phyloP scores from a whole-genome alignment of 2,113 vertebrate genomes.

The Ginglymostoma cirratum region DNA sequence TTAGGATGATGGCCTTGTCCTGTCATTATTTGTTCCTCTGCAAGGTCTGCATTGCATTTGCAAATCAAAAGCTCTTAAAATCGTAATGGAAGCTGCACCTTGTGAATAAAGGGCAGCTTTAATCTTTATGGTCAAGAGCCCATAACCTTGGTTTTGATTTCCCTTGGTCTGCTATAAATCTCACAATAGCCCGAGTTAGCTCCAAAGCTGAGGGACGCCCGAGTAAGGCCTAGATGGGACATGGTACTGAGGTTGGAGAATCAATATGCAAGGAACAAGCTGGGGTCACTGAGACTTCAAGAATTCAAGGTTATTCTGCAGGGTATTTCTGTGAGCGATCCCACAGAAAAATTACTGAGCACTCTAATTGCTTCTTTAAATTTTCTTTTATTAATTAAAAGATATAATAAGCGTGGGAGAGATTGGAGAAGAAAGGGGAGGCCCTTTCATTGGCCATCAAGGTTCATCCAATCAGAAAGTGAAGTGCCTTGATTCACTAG shows the following conservation, averaged over 20 bases:
- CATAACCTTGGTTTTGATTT: background rate
- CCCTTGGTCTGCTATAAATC: background rate
- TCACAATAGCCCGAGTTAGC: background rate
- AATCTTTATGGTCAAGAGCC: background rate
- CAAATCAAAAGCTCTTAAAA: conserved; percentile 20
- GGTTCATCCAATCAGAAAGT: background rate
- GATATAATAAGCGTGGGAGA: background rate
- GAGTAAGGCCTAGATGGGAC: background rate
- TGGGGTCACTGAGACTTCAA: background rate
- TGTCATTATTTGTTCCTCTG: background rate
- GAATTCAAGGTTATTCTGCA: background rate
- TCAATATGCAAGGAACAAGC: background rate
- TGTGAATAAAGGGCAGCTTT: background rate
- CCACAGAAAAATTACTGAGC: background rate
- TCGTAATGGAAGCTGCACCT: background rate
- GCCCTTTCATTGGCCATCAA: background rate
- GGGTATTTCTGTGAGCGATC: background rate
- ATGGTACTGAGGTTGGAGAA: background rate
- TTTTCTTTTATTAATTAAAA: background rate
- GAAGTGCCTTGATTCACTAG: background rate
- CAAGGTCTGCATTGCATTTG: background rate
- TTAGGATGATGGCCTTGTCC: background rate
- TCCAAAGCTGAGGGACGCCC: background rate
- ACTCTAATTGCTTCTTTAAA: background rate
- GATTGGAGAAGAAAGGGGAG: background rate